phyloP scores from a whole-genome alignment of 1,140 invertebrate genomes.

The Temnothorax curvispinosus region DNA sequence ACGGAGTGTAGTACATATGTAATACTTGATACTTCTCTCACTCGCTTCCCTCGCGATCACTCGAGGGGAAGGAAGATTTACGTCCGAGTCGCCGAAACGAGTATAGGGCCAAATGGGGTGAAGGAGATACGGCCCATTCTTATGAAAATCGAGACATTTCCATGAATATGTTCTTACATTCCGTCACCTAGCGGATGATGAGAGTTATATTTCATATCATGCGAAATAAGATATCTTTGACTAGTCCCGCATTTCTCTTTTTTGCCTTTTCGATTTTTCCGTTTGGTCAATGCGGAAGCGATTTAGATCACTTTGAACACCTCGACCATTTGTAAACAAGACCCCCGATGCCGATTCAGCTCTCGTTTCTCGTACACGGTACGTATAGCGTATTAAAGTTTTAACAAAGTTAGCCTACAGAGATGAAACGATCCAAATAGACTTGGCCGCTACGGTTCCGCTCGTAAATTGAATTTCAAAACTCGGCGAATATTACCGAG shows the following conservation, averaged over 20 bases:
- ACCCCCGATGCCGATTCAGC: background rate
- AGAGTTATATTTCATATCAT: background rate
- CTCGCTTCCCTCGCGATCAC: background rate
- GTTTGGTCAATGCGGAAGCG: background rate
- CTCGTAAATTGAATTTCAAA: slow-evolving; percentile 32
- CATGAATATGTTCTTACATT: background rate
- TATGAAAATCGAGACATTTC: background rate
- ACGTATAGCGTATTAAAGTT: background rate
- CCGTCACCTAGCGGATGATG: background rate
- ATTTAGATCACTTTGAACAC: background rate
- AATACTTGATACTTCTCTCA: background rate
- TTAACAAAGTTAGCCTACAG: background rate
- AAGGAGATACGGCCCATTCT: slow-evolving; percentile 3
- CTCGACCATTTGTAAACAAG: background rate
- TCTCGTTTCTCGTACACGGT: background rate
- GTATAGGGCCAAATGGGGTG: background rate
- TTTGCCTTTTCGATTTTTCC: background rate
- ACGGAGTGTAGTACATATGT: slow-evolving; percentile 14
- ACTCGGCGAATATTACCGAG: background rate
- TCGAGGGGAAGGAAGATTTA: slow-evolving; percentile 42
- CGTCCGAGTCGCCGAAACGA: background rate
- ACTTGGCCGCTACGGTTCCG: background rate
- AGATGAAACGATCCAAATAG: slow-evolving; percentile 4
- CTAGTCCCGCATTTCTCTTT: background rate
- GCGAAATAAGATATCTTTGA: background rate